A percentile compares a stretch with the other conserved stretches of the same genome.
phyloP scores from a whole-genome alignment of 2,888 invertebrate genomes.

The Eulithis testata region DNA sequence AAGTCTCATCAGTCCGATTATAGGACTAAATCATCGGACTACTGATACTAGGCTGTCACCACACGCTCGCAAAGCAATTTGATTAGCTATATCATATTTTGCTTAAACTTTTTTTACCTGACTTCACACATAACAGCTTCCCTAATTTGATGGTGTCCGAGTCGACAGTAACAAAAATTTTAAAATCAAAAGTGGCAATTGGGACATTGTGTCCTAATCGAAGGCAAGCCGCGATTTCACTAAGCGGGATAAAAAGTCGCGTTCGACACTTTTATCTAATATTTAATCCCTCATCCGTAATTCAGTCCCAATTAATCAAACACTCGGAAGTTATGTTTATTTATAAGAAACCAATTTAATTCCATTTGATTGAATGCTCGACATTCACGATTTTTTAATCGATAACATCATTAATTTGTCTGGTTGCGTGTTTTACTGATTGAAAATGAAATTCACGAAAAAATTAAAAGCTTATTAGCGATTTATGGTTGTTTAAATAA shows the following conservation, averaged over 20 bases:
- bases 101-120: too few relatives aligned
- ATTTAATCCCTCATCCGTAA: constrained; percentile 10
- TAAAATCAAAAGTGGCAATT: too few relatives aligned
- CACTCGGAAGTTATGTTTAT: constrained; percentile 39
- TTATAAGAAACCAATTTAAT: constrained; percentile 35
- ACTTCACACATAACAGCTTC: too few relatives aligned
- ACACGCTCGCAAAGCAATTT: too few relatives aligned
- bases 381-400: constrained; percentile 37
- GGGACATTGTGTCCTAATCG: too few relatives aligned
- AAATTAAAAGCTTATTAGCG: constrained; percentile 11
- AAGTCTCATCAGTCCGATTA: too few relatives aligned
- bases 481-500: constrained; percentile 12
- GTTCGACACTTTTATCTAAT: constrained; percentile 2
- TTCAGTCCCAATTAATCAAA: constrained; percentile 33
- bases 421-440: constrained; percentile 21
- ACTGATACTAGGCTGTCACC: too few relatives aligned
- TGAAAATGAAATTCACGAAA: constrained; percentile 15
- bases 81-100: too few relatives aligned
- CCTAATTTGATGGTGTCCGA: too few relatives aligned
- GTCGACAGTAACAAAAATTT: too few relatives aligned
- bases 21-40: too few relatives aligned
- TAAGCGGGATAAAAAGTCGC: neutral
- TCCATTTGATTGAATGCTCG: constrained; percentile 39
- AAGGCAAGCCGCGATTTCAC: too few relatives aligned
- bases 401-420: constrained; percentile 34